Percentiles rank a stretch among this genome's conserved stretches.
phyloP scores from a whole-genome alignment of 2,113 vertebrate genomes.

The Grus americana region DNA sequence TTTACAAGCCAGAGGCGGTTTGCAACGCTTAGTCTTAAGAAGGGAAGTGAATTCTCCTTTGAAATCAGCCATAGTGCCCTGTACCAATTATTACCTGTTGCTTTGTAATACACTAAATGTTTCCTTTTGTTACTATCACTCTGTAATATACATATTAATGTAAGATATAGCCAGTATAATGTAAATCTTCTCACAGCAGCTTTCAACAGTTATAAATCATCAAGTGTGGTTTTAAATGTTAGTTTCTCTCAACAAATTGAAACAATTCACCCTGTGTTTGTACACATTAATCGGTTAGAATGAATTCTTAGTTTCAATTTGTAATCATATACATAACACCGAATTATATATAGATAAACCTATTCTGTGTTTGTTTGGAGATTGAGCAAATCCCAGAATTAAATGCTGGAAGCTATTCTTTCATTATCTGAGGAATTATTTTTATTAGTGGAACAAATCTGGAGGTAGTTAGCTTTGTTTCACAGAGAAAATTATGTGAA shows the following conservation, averaged over 20 bases:
- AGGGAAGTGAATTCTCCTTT: background rate
- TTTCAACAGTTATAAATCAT: background rate
- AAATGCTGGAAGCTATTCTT: background rate
- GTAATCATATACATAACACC: background rate
- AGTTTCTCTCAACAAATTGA: background rate
- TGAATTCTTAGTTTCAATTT: background rate
- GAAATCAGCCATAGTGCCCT: background rate
- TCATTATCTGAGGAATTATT: constrained; percentile 22
- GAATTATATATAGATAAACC: background rate
- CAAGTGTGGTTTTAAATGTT: background rate
- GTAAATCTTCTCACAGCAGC: background rate
- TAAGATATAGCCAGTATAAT: background rate
- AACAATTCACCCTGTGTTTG: background rate
- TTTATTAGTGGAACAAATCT: constrained; percentile 54
- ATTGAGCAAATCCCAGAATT: background rate
- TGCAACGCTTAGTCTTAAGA: background rate
- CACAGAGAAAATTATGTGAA: background rate
- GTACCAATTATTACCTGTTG: background rate
- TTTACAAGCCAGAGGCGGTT: background rate
- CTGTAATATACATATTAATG: background rate
- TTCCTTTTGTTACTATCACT: background rate
- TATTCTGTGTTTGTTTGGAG: background rate
- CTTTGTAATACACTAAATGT: background rate
- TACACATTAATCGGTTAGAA: background rate
- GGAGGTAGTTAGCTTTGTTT: background rate